Base-by-base conservation (phyloP, 1,140 invertebrate genomes). In the Copidosoma floridanum region DNA sequence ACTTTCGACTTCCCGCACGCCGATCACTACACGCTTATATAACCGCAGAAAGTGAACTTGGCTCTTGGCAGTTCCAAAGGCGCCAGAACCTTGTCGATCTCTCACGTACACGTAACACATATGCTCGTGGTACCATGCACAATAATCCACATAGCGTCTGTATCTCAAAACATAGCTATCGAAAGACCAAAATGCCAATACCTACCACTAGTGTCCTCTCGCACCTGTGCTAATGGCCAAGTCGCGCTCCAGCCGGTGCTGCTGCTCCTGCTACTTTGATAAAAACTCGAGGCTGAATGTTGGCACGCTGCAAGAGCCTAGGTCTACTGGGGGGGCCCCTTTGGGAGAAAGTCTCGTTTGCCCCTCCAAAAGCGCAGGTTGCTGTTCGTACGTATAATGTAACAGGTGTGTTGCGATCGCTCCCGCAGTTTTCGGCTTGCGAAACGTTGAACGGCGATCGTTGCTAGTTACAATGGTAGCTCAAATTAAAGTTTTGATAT, bases 271-370 rank as follows among this genome's bases (percentile, higher is more conserved):
- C 64, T 73, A 65, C 71, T 70, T 75, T 71, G 65, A 70, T 77
- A 75, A 77, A 78, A 77, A 78, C 72, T 70, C 65, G 48, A 54
- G 58, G 70, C 60, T 65, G 73, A 77, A 73, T 76, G 76, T 69
- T 64, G 48, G 40, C 18, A 54, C 56, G 56, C 63, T 6, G 65
- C 62, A 63, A 59, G 64, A 65, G 41, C 65, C 52, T 57, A 41
- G 60, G 57, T 64, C 48, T n/a, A n/a, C 62, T 63, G 63, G 63
- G 57, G 61, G 65, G 54, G 24, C 65, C 53, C 63, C 57, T 64
- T 61, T 63, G 63, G 71, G 75, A 75, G 75, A 76, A 77, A 76
- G 75, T 77, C 60, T 61, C 58, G 48, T 61, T 59, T 24, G 64
- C 68, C 67, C 70, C 65, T 54, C 44, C 37, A 54, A 54, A 51